A percentile compares a stretch with the other conserved stretches of the same genome.
Evolutionary conservation across 2,888 invertebrate species (phyloP).

Genomic region (Gnatocerus cornutus): DNA sequence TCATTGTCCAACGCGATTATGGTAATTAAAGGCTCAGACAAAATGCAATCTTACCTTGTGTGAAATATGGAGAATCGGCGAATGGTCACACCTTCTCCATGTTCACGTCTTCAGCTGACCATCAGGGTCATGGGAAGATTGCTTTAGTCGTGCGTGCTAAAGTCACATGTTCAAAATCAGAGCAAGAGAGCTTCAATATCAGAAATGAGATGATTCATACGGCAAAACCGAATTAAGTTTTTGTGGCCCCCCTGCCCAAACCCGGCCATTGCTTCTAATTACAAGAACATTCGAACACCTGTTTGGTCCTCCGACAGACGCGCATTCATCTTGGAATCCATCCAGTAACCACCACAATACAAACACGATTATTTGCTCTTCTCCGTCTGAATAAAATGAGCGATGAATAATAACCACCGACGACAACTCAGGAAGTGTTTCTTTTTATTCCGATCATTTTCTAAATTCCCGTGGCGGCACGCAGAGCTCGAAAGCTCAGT

Average conservation of each 20-base stretch:
- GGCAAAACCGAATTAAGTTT: neutral
- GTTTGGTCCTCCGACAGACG: conserved; percentile 43
- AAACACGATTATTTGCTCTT: conserved; percentile 33
- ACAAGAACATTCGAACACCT: conserved; percentile 52
- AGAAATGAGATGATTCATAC: too few species aligned
- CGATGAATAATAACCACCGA: conserved; percentile 55
- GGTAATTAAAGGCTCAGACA: conserved; percentile 44
- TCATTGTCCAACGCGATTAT: conserved; percentile 44
- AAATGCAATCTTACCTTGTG: conserved; percentile 33
- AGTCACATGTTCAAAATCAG: conserved; percentile 18
- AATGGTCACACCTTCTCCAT: conserved; percentile 47
- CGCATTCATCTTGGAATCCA: conserved; percentile 40
- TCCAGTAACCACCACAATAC: conserved; percentile 42
- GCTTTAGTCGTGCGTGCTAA: conserved; percentile 35
- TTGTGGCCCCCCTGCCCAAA: conserved; percentile 16
- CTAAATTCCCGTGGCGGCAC: too few species aligned
- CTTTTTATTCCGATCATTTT: too few species aligned
- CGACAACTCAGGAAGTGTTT: neutral
- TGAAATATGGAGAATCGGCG: conserved; percentile 45
- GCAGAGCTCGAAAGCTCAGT: too few species aligned
- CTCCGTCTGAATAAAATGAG: conserved; percentile 51
- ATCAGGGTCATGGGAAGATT: conserved; percentile 63
- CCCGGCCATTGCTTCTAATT: conserved; percentile 50
- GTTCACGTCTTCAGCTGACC: conserved; percentile 27
- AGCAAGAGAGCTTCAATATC: neutral